Percentiles rank a stretch among this genome's conserved stretches.
Conservation (phyloP, 2,888 invertebrate species). For the Pocota personata region DNA sequence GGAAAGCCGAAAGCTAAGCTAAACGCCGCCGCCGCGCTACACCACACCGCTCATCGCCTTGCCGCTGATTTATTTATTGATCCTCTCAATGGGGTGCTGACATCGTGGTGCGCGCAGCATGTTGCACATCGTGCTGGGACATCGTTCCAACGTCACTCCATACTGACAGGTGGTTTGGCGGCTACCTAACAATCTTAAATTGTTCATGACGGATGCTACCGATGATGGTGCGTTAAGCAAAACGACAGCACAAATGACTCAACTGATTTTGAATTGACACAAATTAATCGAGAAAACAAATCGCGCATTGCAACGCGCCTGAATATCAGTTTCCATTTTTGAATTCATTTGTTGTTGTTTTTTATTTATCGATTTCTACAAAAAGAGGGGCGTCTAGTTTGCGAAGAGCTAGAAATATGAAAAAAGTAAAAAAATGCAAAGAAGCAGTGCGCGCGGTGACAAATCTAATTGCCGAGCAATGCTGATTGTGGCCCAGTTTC, state of each 20-base stretch:
- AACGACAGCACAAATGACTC: constrained; percentile 45
- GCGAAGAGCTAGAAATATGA: background rate
- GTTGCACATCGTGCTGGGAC: constrained; percentile 35
- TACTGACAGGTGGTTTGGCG: constrained; percentile 55
- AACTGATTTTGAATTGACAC: constrained; percentile 47
- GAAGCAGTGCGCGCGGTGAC: constrained; percentile 42
- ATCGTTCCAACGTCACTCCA: constrained; percentile 16
- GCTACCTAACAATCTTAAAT: constrained; percentile 7
- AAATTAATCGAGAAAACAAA: constrained; percentile 58
- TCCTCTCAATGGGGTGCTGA: constrained; percentile 59
- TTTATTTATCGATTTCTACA: background rate
- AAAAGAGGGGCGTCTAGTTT: constrained; percentile 64
- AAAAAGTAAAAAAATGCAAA: constrained; percentile 4
- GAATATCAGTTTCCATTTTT: constrained; percentile 50
- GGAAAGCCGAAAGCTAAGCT: constrained; percentile 56
- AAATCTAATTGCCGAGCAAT: constrained; percentile 56
- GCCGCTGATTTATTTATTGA: constrained; percentile 67
- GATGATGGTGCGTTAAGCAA: background rate
- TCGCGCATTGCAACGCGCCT: constrained; percentile 17
- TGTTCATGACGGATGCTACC: constrained; percentile 47
- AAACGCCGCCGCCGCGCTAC: constrained; percentile 1
- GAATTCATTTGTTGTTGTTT: background rate
- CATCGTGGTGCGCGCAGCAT: constrained; percentile 36
- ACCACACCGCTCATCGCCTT: background rate
- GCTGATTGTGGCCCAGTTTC: constrained; percentile 63